Percentiles rank a stretch among this genome's conserved stretches.
Evolutionary conservation across 2,113 vertebrate genomes (phyloP).

Genomic region (Tachysurus fulvidraco): DNA sequence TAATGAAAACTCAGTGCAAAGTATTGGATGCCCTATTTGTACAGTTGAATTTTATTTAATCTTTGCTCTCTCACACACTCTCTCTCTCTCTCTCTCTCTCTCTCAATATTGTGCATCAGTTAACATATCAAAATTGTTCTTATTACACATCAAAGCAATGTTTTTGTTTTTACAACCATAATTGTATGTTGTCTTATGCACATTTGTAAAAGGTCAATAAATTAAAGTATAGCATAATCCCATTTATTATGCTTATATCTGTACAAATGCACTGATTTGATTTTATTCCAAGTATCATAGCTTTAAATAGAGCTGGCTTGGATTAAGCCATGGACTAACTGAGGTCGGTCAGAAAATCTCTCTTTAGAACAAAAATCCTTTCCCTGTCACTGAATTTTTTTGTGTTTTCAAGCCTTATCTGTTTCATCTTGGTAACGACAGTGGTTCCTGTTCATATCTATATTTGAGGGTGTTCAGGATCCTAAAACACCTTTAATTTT

Average conservation of each 20-base stretch:
- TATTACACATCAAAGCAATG: slow-evolving; percentile 5
- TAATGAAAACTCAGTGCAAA: slow-evolving; percentile 49
- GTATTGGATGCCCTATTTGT: slow-evolving; percentile 46
- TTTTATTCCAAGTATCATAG: neutral
- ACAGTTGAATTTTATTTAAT: slow-evolving; percentile 65
- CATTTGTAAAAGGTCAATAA: slow-evolving; percentile 67
- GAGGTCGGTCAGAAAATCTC: neutral
- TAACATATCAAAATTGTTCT: slow-evolving; percentile 20
- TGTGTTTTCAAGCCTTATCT: neutral
- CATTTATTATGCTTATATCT: neutral
- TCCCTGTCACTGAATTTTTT: neutral
- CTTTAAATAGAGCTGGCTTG: neutral
- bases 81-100: no score
- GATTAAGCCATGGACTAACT: neutral
- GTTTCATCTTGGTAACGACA: neutral
- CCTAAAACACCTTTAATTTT: neutral
- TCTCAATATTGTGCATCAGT: slow-evolving; percentile 29
- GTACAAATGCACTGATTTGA: neutral
- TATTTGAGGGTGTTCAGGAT: neutral
- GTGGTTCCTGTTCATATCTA: neutral
- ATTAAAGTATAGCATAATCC: slow-evolving; percentile 55
- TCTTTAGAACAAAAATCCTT: neutral
- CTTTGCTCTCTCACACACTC: neutral
- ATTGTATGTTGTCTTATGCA: slow-evolving; percentile 44
- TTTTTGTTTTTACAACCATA: slow-evolving; percentile 20